A percentile compares a stretch with the other conserved stretches of the same genome.
Conservation (phyloP, 2,888 invertebrate genomes). For the Caenorhabditis sulstoni region DNA sequence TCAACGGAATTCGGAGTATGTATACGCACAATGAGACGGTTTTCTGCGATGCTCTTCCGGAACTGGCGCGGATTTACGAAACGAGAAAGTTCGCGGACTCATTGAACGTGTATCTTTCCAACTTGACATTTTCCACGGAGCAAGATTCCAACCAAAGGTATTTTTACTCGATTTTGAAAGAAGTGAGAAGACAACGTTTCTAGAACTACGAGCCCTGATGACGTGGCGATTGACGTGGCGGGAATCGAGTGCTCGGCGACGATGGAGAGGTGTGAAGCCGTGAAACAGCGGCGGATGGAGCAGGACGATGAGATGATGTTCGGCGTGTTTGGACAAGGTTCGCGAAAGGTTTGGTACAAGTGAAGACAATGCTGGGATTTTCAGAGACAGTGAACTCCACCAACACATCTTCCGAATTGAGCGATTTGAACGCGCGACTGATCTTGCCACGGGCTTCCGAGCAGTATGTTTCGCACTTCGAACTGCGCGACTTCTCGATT, state of each 20-base stretch:
- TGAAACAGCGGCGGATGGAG: slow-evolving; percentile 29
- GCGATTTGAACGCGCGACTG: slow-evolving; percentile 27
- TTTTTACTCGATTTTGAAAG: background rate
- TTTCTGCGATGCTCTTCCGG: slow-evolving; percentile 48
- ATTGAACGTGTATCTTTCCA: slow-evolving; percentile 21
- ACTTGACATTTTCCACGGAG: slow-evolving; percentile 15
- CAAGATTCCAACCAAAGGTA: background rate
- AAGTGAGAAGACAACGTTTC: background rate
- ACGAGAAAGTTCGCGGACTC: slow-evolving; percentile 24
- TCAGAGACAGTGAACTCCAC: background rate
- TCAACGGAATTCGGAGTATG: background rate
- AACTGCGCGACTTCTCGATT: slow-evolving; percentile 41
- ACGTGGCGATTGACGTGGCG: slow-evolving; percentile 2
- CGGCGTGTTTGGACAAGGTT: slow-evolving; percentile 43
- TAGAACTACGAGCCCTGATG: slow-evolving; percentile 22
- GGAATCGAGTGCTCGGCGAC: slow-evolving; percentile 6
- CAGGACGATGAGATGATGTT: slow-evolving; percentile 49
- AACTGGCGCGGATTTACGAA: slow-evolving; percentile 39
- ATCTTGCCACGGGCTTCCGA: slow-evolving; percentile 39
- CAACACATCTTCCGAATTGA: slow-evolving; percentile 7
- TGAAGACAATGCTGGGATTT: too few species aligned
- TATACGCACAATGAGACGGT: slow-evolving; percentile 31
- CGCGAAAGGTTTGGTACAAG: too few species aligned
- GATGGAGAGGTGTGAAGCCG: slow-evolving; percentile 30
- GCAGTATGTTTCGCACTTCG: slow-evolving; percentile 34